Base-by-base conservation (phyloP, 1,140 invertebrate species). In the Solenopsis invicta region DNA sequence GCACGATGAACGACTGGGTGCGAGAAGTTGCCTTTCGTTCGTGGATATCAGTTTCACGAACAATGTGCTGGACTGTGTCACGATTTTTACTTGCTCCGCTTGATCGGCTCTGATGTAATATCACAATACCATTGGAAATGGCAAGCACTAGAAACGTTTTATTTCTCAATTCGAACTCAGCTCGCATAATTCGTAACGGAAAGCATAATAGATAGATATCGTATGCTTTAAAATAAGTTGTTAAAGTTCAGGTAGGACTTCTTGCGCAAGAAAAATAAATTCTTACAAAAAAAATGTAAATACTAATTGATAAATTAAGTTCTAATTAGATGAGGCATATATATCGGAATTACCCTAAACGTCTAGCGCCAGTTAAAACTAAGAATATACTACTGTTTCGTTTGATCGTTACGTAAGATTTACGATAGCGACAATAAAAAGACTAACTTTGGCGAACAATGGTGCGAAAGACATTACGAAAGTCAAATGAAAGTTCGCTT, bases 401-500 rank as follows among this genome's bases (percentile, higher is more conserved):
- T 69, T 82, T n/a, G 66, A 71, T 72, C 4, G 24, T 90, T 90
- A 75, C 62, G 64, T 74, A 90, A 90, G 50, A 8, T 61, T 87
- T 61, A 29, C 59, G 61, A 86, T 82, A 66, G 41, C 48, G 34
- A 18, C 87, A 24, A 41, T 41, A 41, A 61, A 77, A 89, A 72
- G 78, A 37, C 52, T 80, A 69, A 62, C 77, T 88, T 86, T 87
- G 52, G 12, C 52, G 62, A 88, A 91, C 89, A 90, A 90, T 90
- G 13, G 77, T 71, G 61, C 54, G 48, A 54, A 64, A 64, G n/a
- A 77, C 75, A 86, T 91, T 91, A 61, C 90, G 89, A 91, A 88
- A 91, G 89, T 52, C 78, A 74, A 86, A 88, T 75, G 90, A 91
- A 91, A 87, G 88, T 91, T 91, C 80, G 86, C 54, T 71, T 61